phyloP scores from a whole-genome alignment of 1,140 invertebrate genomes.

The Mamestra configurata region DNA sequence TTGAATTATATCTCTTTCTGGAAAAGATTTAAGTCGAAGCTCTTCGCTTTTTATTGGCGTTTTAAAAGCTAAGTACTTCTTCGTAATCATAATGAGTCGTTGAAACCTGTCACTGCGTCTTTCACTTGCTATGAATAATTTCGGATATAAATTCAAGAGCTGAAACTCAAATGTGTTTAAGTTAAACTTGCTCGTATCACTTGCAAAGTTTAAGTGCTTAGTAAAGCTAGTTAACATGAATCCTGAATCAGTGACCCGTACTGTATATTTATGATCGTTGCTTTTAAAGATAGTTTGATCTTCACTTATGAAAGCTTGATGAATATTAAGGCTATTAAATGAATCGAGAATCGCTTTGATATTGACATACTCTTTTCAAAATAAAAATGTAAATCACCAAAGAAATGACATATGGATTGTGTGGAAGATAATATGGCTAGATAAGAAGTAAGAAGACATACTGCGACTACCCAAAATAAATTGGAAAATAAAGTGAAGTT shows the following conservation, averaged over 20 bases:
- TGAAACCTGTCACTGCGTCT: neutral
- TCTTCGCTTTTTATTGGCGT: slow-evolving; percentile 18
- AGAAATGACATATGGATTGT: no score
- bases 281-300: neutral
- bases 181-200: slow-evolving; percentile 9
- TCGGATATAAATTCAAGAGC: neutral
- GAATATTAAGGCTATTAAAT: no score
- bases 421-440: no score
- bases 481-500: no score
- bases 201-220: slow-evolving; percentile 4
- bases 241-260: neutral
- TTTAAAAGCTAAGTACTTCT: slow-evolving; percentile 33
- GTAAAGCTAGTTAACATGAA: neutral
- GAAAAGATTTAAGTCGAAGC: slow-evolving; percentile 40
- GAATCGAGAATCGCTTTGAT: no score
- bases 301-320: no score
- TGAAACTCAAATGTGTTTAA: neutral
- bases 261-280: neutral
- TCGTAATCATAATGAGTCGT: slow-evolving; percentile 5
- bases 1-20: slow-evolving; percentile 52
- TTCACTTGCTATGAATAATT: slow-evolving; percentile 5
- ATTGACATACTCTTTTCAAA: no score
- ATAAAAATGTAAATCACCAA: no score
- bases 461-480: no score
- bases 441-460: no score